Evolutionary conservation across 2,797 vertebrate genomes (phyloP), one percentile per base, ranked within the genome.

Genomic region (Mus minutoides): DNA sequence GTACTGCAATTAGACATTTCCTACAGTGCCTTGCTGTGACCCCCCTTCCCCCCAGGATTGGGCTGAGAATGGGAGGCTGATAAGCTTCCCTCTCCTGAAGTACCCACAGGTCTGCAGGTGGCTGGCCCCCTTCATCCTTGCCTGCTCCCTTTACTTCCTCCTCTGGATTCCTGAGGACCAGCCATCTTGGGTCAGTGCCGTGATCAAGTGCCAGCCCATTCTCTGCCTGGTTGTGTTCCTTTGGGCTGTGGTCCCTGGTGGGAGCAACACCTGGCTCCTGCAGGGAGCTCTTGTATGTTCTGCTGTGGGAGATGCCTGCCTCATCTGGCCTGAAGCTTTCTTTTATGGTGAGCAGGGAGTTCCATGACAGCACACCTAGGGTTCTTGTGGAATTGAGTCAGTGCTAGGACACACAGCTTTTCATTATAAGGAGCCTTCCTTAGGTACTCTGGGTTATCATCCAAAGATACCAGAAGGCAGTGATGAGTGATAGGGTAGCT

Each of bases 281-380:
- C 94, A 97, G 90, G 98, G 97, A 19, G 99, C 99, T 3, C 98
- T 99, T 3, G 11, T 99, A 49, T 98, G 99, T 93, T 99, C 99
- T 0, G 98, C 98, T 0, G 96, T 98, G 0, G 99, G 99, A 2
- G 99, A 99, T 82, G 94, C 89, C 92, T 99, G 98, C 97, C 98
- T 99, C 19, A 82, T 99, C 31, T 99, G 99, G 99, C 98, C 98
- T 0, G 97, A 98, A 8, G 92, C 98, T 58, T 99, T 99, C 73
- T 85, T 98, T 46, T 69, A 88, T 4, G 98, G 98, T 99, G 97
- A 97, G 97, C 12, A 1, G 89, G 26, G 54, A 67, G 67, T 49
- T 37, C 75, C 3, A 2, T 80, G 60, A 67, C n/a, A n/a, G 14
- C 3, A 31, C n/a, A 22, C 29, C 10, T 4, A 67, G 19, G 75